A percentile compares a stretch with the other conserved stretches of the same genome.
Evolutionary conservation across 2,888 invertebrate genomes (phyloP).

Genomic region (Hermodice carunculata): DNA sequence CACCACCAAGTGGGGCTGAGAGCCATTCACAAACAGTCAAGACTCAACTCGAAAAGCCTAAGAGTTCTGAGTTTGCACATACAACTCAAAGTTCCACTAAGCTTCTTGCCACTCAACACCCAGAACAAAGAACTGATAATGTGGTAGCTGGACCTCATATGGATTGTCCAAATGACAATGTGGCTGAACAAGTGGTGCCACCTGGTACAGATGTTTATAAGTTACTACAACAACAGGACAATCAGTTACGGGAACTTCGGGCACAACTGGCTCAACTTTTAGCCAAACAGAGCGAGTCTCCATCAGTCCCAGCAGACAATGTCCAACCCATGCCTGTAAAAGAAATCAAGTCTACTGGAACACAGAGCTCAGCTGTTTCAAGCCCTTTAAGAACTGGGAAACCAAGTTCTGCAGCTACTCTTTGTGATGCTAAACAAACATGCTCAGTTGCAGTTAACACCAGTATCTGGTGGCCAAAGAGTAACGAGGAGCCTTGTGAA

Average conservation of each 20-base stretch:
- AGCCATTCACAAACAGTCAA: too few species aligned
- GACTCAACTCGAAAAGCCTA: too few species aligned
- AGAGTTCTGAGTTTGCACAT: too few species aligned
- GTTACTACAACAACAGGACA: slow-evolving; percentile 58
- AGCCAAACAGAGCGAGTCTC: slow-evolving; percentile 37
- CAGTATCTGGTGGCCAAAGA: slow-evolving; percentile 31
- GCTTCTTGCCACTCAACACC: too few species aligned
- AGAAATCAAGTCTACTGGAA: not conserved
- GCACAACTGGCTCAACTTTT: slow-evolving; percentile 60
- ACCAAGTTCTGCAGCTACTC: slow-evolving; percentile 11
- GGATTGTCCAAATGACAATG: too few species aligned
- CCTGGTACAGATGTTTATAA: slow-evolving; percentile 61
- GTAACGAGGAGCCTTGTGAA: not conserved
- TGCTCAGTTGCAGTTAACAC: slow-evolving; percentile 55
- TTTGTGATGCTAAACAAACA: not conserved
- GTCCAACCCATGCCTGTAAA: not conserved
- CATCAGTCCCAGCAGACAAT: not conserved
- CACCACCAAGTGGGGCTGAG: not conserved
- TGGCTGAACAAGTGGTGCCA: slow-evolving; percentile 32
- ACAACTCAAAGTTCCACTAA: too few species aligned
- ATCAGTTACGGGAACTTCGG: slow-evolving; percentile 60
- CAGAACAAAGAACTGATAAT: too few species aligned
- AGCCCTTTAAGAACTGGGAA: not conserved
- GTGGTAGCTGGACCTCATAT: too few species aligned
- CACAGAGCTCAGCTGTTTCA: not conserved